Evolutionary conservation across 1,140 invertebrate genomes (phyloP).

Genomic region (Conus ventricosus): DNA sequence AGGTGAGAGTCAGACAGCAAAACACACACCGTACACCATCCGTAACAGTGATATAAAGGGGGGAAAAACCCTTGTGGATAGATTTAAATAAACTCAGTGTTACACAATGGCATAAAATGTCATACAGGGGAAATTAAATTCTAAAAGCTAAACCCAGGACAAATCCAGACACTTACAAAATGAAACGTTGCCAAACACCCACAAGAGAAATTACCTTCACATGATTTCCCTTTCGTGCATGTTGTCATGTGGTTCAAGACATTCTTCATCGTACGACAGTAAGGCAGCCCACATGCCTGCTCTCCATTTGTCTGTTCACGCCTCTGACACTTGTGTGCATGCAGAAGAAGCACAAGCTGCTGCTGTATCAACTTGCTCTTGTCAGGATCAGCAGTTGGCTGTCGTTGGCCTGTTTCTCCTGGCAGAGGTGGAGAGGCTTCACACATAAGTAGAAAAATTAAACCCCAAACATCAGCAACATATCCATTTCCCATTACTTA

Average conservation of each 20-base stretch:
- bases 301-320: conserved; percentile 81
- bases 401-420: conserved; percentile 29
- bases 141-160: too few relatives aligned
- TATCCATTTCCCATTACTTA: too few relatives aligned
- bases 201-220: conserved; percentile 64
- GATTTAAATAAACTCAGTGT: too few relatives aligned
- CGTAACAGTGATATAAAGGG: too few relatives aligned
- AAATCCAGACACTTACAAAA: too few relatives aligned
- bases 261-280: conserved; percentile 99
- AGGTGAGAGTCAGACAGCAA: too few relatives aligned
- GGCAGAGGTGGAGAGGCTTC: neutral
- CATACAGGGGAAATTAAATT: too few relatives aligned
- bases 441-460: neutral
- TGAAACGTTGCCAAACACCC: too few relatives aligned
- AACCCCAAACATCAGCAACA: too few relatives aligned
- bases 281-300: conserved; percentile 87
- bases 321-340: conserved; percentile 98
- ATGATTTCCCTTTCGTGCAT: conserved; percentile 89
- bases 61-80: too few relatives aligned
- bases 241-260: conserved; percentile 99
- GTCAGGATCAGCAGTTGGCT: conserved; percentile 88
- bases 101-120: too few relatives aligned
- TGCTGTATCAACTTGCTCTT: conserved; percentile 99
- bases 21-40: too few relatives aligned
- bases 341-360: conserved; percentile 95